These are phyloP conservation scores for Columba janthina DNA, from an alignment of 2,113 vertebrate species.

Conservation along the genomic window DNA sequence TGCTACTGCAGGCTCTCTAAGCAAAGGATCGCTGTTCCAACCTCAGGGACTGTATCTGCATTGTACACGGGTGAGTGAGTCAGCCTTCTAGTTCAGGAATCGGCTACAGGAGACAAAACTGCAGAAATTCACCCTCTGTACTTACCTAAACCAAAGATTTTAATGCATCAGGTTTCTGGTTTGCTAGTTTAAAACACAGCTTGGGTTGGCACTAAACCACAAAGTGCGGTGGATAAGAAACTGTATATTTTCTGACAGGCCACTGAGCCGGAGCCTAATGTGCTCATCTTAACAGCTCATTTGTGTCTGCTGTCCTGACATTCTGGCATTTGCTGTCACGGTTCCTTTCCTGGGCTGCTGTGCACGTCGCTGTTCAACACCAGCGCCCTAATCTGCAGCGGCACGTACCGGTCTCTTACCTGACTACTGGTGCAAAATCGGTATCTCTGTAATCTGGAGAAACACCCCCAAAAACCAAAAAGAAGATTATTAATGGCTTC, in stretches of 20 bases:
- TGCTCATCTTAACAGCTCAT: slow-evolving; percentile 11
- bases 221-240: background rate
- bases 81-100: background rate
- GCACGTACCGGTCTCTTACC: background rate
- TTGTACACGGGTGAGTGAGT: background rate
- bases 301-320: slow-evolving; percentile 1
- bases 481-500: background rate
- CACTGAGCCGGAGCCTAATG: background rate
- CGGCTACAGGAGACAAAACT: background rate
- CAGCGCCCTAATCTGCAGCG: background rate
- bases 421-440: background rate
- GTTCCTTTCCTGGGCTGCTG: background rate
- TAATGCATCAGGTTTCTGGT: background rate
- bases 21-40: background rate
- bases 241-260: slow-evolving; percentile 37
- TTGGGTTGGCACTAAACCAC: background rate
- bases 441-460: background rate
- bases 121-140: background rate
- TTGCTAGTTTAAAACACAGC: background rate
- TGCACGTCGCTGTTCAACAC: background rate
- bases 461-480: background rate
- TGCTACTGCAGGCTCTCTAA: background rate
- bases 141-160: background rate
- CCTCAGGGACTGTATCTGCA: no score
- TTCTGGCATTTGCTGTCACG: slow-evolving; percentile 22